Evolutionary conservation across 2,797 vertebrate genomes (phyloP).

Genomic region (Alectoris magna): DNA sequence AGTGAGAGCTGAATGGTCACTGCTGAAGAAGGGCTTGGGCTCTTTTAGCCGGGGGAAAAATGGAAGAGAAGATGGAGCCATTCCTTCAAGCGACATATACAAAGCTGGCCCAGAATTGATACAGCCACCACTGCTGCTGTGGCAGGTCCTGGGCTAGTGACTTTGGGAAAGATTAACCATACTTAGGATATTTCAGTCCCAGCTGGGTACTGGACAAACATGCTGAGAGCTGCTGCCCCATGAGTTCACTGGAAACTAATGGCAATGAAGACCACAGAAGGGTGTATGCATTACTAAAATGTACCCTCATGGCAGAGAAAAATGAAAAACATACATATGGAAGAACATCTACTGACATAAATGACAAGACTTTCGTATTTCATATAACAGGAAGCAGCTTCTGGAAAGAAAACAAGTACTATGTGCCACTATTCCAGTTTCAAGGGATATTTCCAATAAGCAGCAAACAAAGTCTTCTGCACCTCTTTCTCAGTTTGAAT

Average conservation of each 20-base stretch:
- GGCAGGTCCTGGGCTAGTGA: background rate
- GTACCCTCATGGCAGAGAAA: background rate
- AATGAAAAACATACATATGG: background rate
- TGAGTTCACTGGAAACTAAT: background rate
- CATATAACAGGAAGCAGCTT: background rate
- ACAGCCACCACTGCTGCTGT: background rate
- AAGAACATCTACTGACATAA: background rate
- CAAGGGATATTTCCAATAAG: background rate
- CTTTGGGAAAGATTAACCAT: background rate
- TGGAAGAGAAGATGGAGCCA: background rate
- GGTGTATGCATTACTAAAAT: background rate
- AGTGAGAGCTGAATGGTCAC: too few relatives aligned
- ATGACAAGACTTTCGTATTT: background rate
- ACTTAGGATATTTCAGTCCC: background rate
- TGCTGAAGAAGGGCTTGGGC: background rate
- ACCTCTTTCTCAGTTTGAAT: background rate
- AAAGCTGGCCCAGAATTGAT: background rate
- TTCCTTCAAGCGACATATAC: background rate
- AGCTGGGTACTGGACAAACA: background rate
- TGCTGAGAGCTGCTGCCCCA: background rate
- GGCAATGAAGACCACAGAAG: background rate
- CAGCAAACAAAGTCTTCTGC: background rate
- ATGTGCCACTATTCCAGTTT: background rate
- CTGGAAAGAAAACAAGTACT: background rate
- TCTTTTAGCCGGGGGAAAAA: background rate